These are phyloP conservation scores for Oryzias javanicus DNA, from an alignment of 2,113 vertebrate species.

Conservation along the genomic window DNA sequence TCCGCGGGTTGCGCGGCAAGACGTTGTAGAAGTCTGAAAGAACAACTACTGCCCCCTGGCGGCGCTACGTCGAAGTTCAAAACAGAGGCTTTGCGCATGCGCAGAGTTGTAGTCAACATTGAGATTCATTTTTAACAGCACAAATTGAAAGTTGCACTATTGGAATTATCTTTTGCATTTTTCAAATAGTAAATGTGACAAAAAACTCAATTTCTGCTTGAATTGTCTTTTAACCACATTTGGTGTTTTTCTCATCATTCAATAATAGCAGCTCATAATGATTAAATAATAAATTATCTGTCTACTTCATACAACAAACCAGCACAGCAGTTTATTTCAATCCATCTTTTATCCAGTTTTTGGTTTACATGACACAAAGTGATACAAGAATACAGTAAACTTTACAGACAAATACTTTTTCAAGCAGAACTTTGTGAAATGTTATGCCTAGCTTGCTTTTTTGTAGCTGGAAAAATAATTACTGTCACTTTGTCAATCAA, in stretches of 20 bases:
- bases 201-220: too few species aligned
- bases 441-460: not conserved
- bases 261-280: too few species aligned
- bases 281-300: not conserved
- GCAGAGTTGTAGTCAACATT: not conserved
- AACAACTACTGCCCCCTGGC: conserved; percentile 35
- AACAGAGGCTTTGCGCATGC: not conserved
- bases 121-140: not conserved
- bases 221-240: too few species aligned
- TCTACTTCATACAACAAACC: not conserved
- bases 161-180: too few species aligned
- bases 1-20: conserved; percentile 57
- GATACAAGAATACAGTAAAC: not conserved
- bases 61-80: conserved; percentile 17
- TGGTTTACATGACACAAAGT: conserved; percentile 25
- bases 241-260: not conserved
- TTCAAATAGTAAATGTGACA: too few species aligned
- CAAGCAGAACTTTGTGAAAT: not conserved
- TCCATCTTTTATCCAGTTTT: conserved; percentile 37
- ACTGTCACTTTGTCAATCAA: not conserved
- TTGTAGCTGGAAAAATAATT: not conserved
- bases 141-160: too few species aligned
- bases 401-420: not conserved
- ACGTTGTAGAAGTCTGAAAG: conserved; percentile 21
- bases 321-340: conserved; percentile 58